phyloP scores from a whole-genome alignment of 2,113 vertebrate genomes.

The Pachycephala philippinensis region DNA sequence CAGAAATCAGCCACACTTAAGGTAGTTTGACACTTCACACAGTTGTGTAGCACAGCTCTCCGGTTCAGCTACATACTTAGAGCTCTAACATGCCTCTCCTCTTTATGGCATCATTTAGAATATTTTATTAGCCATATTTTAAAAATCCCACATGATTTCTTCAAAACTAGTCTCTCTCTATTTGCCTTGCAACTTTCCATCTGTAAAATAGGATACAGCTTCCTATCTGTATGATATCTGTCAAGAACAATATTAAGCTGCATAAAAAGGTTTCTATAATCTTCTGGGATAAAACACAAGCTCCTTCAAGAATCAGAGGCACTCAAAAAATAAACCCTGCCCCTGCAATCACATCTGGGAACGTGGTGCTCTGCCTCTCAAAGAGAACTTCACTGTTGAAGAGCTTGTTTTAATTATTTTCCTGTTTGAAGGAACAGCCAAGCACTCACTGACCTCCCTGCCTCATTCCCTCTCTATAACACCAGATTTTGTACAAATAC shows the following conservation, averaged over 20 bases:
- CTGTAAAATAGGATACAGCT: background rate
- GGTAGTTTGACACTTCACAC: background rate
- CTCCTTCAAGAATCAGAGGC: background rate
- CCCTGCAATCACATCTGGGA: background rate
- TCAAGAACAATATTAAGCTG: background rate
- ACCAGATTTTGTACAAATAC: background rate
- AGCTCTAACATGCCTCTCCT: background rate
- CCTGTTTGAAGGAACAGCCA: background rate
- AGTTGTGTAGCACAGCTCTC: background rate
- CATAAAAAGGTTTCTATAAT: background rate
- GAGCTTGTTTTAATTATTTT: background rate
- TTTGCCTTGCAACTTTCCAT: background rate
- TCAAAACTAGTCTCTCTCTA: background rate
- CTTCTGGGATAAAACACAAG: background rate
- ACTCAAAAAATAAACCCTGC: background rate
- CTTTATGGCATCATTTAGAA: background rate
- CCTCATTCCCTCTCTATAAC: background rate
- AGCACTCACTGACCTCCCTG: background rate
- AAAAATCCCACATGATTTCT: background rate
- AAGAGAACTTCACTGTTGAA: background rate
- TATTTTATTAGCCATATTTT: background rate
- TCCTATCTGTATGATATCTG: background rate
- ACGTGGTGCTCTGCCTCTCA: accelerated
- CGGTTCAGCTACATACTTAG: background rate
- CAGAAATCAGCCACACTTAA: background rate